phyloP scores from a whole-genome alignment of 2,797 vertebrate species.

The Hylomyscus alleni region DNA sequence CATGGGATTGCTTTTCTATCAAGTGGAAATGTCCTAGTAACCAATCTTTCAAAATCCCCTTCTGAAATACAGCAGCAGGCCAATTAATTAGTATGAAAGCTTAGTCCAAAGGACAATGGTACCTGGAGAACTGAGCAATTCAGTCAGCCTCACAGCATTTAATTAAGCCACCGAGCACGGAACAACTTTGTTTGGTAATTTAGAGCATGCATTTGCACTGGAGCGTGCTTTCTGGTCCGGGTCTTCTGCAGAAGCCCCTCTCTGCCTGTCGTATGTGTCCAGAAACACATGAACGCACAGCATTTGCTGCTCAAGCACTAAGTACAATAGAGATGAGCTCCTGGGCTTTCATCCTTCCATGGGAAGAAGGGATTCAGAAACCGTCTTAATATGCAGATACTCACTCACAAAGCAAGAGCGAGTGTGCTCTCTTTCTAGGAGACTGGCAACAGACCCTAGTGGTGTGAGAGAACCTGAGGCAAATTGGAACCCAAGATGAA shows the following conservation, averaged over 20 bases:
- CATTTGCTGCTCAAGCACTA: not conserved
- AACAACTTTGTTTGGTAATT: conserved; percentile 62
- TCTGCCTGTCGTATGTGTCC: not conserved
- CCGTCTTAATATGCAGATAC: conserved; percentile 1
- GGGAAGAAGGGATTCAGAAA: conserved; percentile 17
- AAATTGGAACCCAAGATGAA: not conserved
- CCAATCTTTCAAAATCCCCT: conserved; percentile 61
- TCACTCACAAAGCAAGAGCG: not conserved
- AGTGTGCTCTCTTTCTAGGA: conserved; percentile 41
- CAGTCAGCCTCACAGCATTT: conserved; percentile 67
- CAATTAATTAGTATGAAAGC: conserved; percentile 79
- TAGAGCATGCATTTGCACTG: conserved; percentile 51
- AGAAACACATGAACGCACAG: not conserved
- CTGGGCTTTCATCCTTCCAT: not conserved
- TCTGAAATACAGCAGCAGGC: conserved; percentile 69
- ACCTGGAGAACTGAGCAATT: conserved; percentile 73
- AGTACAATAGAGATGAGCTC: not conserved
- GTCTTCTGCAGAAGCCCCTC: not conserved
- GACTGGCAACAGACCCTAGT: not conserved
- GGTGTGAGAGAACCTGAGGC: not conserved
- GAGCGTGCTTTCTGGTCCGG: not conserved
- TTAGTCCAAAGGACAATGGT: conserved; percentile 78
- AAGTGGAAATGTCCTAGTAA: conserved; percentile 61
- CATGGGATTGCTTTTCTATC: conserved; percentile 46
- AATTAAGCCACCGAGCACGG: conserved; percentile 69